Conservation (phyloP, 2,797 vertebrate genomes). For the Vireo griseus region DNA sequence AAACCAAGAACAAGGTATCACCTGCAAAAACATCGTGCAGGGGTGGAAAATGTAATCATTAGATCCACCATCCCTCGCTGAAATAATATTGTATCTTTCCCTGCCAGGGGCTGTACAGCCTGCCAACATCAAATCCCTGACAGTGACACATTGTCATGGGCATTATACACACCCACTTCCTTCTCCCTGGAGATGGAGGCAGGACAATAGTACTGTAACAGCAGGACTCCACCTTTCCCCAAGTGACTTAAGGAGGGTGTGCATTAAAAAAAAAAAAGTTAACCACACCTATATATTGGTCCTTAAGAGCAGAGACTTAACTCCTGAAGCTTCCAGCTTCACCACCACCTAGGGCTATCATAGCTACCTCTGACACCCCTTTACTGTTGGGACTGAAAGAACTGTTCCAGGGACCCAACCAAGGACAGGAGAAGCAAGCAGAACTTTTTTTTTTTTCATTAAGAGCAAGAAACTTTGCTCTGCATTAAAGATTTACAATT, state of each 20-base stretch:
- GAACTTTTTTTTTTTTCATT: background rate
- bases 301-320: background rate
- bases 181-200: background rate
- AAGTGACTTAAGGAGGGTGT: accelerated
- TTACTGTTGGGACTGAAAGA: background rate
- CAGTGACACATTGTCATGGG: accelerated
- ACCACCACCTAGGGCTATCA: background rate
- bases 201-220: background rate
- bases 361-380: background rate
- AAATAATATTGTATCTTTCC: background rate
- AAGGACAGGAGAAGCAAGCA: accelerated
- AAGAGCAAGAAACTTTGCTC: background rate
- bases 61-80: background rate
- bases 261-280: background rate
- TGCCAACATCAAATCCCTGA: background rate
- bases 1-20: background rate
- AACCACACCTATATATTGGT: background rate
- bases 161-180: background rate
- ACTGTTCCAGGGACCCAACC: background rate
- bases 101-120: accelerated
- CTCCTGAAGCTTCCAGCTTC: background rate
- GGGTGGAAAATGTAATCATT: background rate
- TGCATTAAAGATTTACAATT: background rate
- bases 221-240: background rate
- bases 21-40: background rate